Conservation (phyloP, 1,140 invertebrate species). For the Lanistes nyassanus region DNA sequence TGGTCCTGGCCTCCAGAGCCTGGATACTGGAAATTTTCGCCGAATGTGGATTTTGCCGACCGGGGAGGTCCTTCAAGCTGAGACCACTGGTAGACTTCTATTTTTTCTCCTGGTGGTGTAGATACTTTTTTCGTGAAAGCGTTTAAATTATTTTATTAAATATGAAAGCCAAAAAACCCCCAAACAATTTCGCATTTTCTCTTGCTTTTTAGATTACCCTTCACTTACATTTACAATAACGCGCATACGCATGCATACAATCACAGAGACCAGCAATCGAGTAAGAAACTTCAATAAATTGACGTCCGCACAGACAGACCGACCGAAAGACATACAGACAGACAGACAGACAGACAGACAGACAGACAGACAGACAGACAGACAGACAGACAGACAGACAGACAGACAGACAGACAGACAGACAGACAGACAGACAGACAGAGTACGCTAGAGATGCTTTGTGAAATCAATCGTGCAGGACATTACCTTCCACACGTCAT, state of each 20-base stretch:
- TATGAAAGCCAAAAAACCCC: too few relatives aligned
- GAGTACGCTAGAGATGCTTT: too few relatives aligned
- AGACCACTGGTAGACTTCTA: background rate
- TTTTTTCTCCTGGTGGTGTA: too few relatives aligned
- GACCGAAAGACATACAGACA: conserved; percentile 5
- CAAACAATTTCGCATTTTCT: too few relatives aligned
- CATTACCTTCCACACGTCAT: background rate
- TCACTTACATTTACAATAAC: background rate
- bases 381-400: too few relatives aligned
- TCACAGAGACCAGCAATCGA: background rate
- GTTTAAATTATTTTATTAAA: background rate
- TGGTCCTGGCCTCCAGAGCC: background rate
- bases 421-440: too few relatives aligned
- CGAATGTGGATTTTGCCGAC: conserved; percentile 19
- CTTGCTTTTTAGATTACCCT: background rate
- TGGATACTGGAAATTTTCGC: background rate
- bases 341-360: conserved; percentile 12
- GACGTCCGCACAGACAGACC: conserved; percentile 6
- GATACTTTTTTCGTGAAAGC: background rate
- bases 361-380: too few relatives aligned
- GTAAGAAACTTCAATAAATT: too few relatives aligned
- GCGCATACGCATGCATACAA: background rate
- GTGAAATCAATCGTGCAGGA: too few relatives aligned
- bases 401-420: too few relatives aligned
- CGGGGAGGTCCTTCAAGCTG: background rate